Evolutionary conservation across 2,113 vertebrate genomes (phyloP), one percentile per base, ranked within the genome.

Genomic region (Tupaia chinensis): DNA sequence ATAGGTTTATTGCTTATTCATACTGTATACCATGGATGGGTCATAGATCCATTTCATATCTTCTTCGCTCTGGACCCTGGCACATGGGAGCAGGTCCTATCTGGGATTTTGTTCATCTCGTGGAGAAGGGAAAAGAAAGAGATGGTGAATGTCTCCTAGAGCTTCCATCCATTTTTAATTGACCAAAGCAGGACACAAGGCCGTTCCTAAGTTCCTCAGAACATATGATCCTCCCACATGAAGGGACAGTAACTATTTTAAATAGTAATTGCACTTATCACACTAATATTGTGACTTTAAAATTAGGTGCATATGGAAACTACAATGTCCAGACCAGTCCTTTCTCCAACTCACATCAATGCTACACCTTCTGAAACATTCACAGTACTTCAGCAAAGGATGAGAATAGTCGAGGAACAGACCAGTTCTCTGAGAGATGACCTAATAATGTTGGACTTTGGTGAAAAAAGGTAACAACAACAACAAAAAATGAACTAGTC

Each of bases 401-500:
- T 99, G 96, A 93, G 97, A 88, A 95, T 98, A 23, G 98, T 98
- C 1, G 99, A 99, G 73, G 97, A 98, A 73, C 98, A 99, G 97
- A 97, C 98, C 44, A 97, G 97, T 8, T 85, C 97, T 0, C 93
- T 99, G 60, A 89, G 97, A 77, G 88, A 92, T 69, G 98, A 98
- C 7, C 90, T 98, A 27, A 97, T 97, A 72, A 95, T 90, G 17
- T 94, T 99, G 5, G 97, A 98, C 9, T 34, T 96, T 1, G 68
- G 73, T 8, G 90, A 93, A 17, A 88, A 81, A 92, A 98, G 98
- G 98, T 98, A 97, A 95, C 16, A 87, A 32, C 56, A 11, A 82
- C 16, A 87, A 32, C 56, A 11, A 82, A 58, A 89, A 65, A 9
- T 65, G 27, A 91, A 66, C 27, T 56, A 17, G 53, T 60, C 58